Percentiles rank a stretch among this genome's conserved stretches.
phyloP scores from a whole-genome alignment of 2,113 vertebrate genomes.

The Dipodomys stephensi region DNA sequence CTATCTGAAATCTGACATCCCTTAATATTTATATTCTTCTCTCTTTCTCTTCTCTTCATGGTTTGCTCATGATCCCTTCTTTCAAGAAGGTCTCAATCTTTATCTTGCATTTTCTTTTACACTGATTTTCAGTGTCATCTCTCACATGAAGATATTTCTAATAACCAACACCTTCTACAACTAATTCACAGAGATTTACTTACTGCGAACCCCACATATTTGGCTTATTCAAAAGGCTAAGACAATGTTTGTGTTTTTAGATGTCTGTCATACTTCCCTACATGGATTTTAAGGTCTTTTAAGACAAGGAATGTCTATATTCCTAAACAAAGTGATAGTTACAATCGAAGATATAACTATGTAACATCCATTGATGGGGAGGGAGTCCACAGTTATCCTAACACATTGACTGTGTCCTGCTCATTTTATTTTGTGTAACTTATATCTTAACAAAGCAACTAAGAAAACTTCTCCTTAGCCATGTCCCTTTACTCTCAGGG shows the following conservation, averaged over 20 bases:
- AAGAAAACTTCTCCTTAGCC: background rate
- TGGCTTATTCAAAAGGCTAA: background rate
- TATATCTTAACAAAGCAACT: slow-evolving; percentile 32
- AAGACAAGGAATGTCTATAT: background rate
- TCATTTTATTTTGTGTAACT: slow-evolving; percentile 17
- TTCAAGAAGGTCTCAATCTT: background rate
- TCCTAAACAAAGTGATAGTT: background rate
- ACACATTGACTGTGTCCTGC: background rate
- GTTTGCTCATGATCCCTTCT: background rate
- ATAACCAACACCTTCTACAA: background rate
- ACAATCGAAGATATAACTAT: background rate
- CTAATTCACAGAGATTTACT: background rate
- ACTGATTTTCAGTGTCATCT: background rate
- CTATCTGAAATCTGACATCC: background rate
- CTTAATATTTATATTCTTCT: background rate
- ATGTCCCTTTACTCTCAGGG: slow-evolving; percentile 15
- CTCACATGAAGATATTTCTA: background rate
- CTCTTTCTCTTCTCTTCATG: background rate
- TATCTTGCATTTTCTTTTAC: background rate
- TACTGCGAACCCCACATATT: background rate
- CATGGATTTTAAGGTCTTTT: background rate
- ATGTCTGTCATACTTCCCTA: background rate
- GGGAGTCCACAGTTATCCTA: background rate
- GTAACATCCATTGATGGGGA: too few species aligned
- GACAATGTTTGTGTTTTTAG: background rate